These are phyloP conservation scores for Rhagophthalmus giganteus DNA, from an alignment of 2,888 invertebrate species.

Conservation along the genomic window DNA sequence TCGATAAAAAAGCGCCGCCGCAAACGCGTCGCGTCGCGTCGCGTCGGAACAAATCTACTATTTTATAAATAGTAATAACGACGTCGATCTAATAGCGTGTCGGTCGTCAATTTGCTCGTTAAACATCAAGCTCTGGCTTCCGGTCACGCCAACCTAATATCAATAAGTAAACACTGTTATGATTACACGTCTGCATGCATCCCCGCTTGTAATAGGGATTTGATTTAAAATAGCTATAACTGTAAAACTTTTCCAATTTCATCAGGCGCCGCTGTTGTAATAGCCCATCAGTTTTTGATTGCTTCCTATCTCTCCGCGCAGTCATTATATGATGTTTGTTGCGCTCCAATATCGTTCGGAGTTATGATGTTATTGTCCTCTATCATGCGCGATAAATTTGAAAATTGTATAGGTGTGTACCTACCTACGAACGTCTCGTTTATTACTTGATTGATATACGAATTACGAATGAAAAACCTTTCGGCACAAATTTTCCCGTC, in stretches of 20 bases:
- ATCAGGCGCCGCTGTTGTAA: constrained; percentile 41
- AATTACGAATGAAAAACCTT: too few relatives aligned
- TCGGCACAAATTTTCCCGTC: too few relatives aligned
- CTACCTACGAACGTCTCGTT: too few relatives aligned
- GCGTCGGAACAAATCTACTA: constrained; percentile 10
- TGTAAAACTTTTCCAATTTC: constrained; percentile 54
- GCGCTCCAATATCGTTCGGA: constrained; percentile 19
- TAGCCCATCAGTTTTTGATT: constrained; percentile 50
- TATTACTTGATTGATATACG: too few relatives aligned
- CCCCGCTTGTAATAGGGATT: constrained; percentile 37
- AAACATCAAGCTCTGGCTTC: constrained; percentile 39
- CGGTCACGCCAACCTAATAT: constrained; percentile 38
- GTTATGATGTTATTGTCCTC: constrained; percentile 25
- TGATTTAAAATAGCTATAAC: constrained; percentile 47
- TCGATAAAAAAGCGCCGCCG: constrained; percentile 2
- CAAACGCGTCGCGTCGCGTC: constrained; percentile 2
- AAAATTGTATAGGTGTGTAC: too few relatives aligned
- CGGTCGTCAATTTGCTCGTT: constrained; percentile 38
- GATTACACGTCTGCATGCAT: constrained; percentile 39
- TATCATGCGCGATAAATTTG: constrained; percentile 26
- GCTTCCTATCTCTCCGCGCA: constrained; percentile 31
- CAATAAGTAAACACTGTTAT: constrained; percentile 38
- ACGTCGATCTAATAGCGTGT: constrained; percentile 34
- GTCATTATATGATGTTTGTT: constrained; percentile 27
- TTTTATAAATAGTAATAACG: constrained; percentile 25